Conservation (phyloP, 2,797 vertebrate genomes). For the Pseudomugil tenellus region DNA sequence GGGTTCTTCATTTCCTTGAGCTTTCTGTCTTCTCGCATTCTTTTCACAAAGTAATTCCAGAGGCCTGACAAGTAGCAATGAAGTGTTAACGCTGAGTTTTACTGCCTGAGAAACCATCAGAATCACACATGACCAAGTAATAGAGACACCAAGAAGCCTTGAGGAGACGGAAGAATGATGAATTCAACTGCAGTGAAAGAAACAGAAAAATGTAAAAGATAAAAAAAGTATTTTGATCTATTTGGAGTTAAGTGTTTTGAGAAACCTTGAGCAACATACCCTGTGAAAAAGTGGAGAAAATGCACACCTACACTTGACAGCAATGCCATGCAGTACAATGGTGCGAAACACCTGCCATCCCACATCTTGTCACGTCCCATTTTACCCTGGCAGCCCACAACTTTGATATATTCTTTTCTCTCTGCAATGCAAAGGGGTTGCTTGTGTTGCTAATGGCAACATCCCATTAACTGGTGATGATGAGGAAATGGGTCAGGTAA, state of each 20-base stretch:
- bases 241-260: slow-evolving; percentile 27
- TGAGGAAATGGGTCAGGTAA: slow-evolving; percentile 57
- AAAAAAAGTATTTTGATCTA: neutral
- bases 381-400: slow-evolving; percentile 23
- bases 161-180: slow-evolving; percentile 45
- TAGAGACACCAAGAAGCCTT: slow-evolving; percentile 59
- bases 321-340: slow-evolving; percentile 7
- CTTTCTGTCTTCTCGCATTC: slow-evolving; percentile 65
- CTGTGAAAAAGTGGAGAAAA: slow-evolving; percentile 36
- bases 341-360: slow-evolving; percentile 23
- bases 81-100: slow-evolving; percentile 72
- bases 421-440: slow-evolving; percentile 40
- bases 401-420: slow-evolving; percentile 26
- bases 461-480: slow-evolving; percentile 67
- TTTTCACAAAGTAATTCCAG: slow-evolving; percentile 70
- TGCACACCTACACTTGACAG: slow-evolving; percentile 48
- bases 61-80: slow-evolving; percentile 71
- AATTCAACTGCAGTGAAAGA: slow-evolving; percentile 37
- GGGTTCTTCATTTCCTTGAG: slow-evolving; percentile 59
- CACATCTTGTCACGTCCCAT: slow-evolving; percentile 16
- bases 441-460: slow-evolving; percentile 78
- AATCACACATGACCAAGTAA: slow-evolving; percentile 40
- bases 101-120: slow-evolving; percentile 66
- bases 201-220: slow-evolving; percentile 31
- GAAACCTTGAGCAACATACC: slow-evolving; percentile 29